A percentile compares a stretch with the other conserved stretches of the same genome.
These are phyloP conservation scores for Drosophila neocordata DNA, from an alignment of 1,140 invertebrate species.

Conservation along the genomic window DNA sequence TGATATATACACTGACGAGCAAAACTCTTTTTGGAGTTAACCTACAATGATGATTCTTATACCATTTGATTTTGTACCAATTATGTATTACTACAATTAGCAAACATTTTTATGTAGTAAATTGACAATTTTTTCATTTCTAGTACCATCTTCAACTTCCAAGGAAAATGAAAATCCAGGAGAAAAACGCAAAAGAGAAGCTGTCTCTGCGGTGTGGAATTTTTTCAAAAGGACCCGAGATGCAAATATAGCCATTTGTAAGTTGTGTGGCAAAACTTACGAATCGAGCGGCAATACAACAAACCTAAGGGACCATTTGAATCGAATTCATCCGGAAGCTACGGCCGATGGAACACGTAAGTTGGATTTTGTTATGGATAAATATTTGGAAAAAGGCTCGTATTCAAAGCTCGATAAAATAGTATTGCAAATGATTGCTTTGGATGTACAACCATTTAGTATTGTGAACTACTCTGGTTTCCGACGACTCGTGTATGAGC, in stretches of 20 bases:
- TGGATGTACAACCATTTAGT: not conserved
- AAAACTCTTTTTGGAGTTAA: not conserved
- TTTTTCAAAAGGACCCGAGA: too few relatives aligned
- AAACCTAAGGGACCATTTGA: not conserved
- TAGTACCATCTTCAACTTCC: not conserved
- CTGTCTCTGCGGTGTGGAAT: not conserved
- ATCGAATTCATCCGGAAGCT: not conserved
- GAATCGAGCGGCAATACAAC: too few relatives aligned
- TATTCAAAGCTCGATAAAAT: not conserved
- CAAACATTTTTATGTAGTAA: too few relatives aligned
- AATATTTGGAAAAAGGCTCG: not conserved
- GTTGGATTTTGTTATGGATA: not conserved
- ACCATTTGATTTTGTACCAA: not conserved
- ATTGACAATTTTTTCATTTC: too few relatives aligned
- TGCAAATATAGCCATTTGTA: too few relatives aligned
- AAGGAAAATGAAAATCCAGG: constrained; percentile 5
- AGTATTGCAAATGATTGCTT: too few relatives aligned
- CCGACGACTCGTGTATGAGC: not conserved
- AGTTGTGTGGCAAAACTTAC: too few relatives aligned
- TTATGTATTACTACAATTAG: too few relatives aligned
- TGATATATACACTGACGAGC: not conserved
- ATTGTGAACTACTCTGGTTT: not conserved
- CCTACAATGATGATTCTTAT: not conserved
- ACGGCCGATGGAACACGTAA: not conserved
- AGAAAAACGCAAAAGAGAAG: constrained; percentile 1